Evolutionary conservation across 1,140 invertebrate species (phyloP).

Genomic region (Aphis gossypii): DNA sequence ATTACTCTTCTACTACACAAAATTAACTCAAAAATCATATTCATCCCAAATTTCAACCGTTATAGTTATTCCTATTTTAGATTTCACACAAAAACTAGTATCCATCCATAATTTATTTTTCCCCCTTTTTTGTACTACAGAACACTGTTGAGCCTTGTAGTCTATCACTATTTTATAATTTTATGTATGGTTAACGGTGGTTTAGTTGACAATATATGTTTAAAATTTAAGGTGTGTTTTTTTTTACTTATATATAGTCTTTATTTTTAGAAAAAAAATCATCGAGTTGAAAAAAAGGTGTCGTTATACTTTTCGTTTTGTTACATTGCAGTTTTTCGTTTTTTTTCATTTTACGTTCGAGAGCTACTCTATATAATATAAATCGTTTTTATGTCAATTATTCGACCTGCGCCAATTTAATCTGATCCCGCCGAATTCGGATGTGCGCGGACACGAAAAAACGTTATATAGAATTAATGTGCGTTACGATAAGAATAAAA

Average conservation of each 20-base stretch:
- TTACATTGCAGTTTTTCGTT: background rate
- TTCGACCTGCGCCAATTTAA: constrained; percentile 30
- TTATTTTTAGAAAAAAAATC: background rate
- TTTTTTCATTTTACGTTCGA: background rate
- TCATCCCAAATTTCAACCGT: background rate
- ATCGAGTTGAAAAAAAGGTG: background rate
- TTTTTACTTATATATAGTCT: background rate
- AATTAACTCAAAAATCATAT: too few species aligned
- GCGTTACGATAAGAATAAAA: constrained; percentile 29
- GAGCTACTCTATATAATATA: background rate
- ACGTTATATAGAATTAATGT: constrained; percentile 34
- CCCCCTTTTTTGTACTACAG: background rate
- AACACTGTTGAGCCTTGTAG: background rate
- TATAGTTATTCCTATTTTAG: background rate
- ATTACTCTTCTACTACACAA: too few species aligned
- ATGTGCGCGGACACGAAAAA: constrained; percentile 42
- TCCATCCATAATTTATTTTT: background rate
- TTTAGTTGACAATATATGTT: background rate
- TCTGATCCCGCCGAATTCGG: constrained; percentile 35
- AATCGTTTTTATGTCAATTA: constrained; percentile 42
- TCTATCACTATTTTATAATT: background rate
- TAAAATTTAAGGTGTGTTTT: background rate
- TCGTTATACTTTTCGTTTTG: background rate
- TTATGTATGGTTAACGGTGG: background rate
- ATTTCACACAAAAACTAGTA: background rate